Conservation (phyloP, 2,888 invertebrate genomes). For the Aricia artaxerxes region DNA sequence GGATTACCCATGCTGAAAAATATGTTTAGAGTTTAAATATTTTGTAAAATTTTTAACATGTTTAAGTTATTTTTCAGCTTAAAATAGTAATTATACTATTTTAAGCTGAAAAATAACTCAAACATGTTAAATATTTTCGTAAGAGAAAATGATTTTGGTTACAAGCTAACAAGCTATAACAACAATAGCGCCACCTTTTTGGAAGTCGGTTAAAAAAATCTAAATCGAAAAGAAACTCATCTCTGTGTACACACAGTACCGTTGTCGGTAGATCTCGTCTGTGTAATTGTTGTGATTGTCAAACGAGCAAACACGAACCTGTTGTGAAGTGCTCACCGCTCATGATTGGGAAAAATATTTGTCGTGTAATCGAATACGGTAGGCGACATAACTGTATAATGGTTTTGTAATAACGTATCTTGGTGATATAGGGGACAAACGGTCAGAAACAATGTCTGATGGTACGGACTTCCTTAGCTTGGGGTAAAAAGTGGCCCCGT, state of each 20-base stretch:
- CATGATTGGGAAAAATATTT: constrained; percentile 42
- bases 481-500: no score
- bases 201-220: not conserved
- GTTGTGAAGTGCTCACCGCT: constrained; percentile 35
- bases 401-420: not conserved
- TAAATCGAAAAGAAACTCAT: not conserved
- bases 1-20: no score
- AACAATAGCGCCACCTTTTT: no score
- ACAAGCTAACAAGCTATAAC: no score
- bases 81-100: no score
- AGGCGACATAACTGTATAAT: constrained; percentile 19
- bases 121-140: no score
- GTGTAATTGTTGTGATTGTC: constrained; percentile 28
- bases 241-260: constrained; percentile 11
- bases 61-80: no score
- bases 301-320: constrained; percentile 32
- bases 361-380: constrained; percentile 39
- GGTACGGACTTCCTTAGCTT: no score
- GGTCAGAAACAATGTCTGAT: not conserved
- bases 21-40: no score
- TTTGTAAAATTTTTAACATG: no score
- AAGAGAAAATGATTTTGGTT: no score
- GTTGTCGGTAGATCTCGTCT: constrained; percentile 6
- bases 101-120: no score
- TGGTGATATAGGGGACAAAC: not conserved